Evolutionary conservation across 2,113 vertebrate genomes (phyloP).

Genomic region (Mirza zaza): DNA sequence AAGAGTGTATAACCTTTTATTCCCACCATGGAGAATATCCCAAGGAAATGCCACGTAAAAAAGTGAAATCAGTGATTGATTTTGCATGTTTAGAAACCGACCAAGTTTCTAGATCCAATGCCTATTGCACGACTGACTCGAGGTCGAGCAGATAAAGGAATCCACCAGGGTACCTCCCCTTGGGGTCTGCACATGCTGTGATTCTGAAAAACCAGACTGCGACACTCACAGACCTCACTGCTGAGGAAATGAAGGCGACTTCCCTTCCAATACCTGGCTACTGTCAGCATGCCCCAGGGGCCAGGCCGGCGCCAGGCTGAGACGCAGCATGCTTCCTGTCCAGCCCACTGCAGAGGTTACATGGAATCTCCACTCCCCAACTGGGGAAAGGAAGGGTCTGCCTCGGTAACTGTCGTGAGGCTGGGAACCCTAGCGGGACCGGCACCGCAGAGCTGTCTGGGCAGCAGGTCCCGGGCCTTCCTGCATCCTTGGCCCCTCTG

Average conservation of each 20-base stretch:
- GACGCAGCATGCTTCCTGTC: background rate
- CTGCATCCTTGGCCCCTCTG: background rate
- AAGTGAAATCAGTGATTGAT: slow-evolving; percentile 50
- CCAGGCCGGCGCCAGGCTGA: background rate
- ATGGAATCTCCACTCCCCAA: background rate
- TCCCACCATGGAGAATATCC: slow-evolving; percentile 63
- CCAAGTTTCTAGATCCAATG: slow-evolving; percentile 66
- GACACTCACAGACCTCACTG: background rate
- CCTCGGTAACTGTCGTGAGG: background rate
- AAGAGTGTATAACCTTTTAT: slow-evolving; percentile 51
- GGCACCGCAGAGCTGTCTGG: background rate
- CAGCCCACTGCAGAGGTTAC: background rate
- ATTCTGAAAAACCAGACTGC: slow-evolving; percentile 46
- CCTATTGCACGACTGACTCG: slow-evolving; percentile 35
- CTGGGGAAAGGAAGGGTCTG: background rate
- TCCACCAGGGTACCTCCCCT: background rate
- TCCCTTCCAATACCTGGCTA: background rate
- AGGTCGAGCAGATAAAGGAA: slow-evolving; percentile 62
- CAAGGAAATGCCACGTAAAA: slow-evolving; percentile 57
- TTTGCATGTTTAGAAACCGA: slow-evolving; percentile 58
- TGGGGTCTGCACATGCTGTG: slow-evolving; percentile 8
- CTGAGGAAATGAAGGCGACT: background rate
- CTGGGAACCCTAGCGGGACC: background rate
- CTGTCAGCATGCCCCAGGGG: background rate
- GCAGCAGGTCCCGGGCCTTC: background rate